Conservation (phyloP, 2,797 vertebrate species). For the Vipera latastei region DNA sequence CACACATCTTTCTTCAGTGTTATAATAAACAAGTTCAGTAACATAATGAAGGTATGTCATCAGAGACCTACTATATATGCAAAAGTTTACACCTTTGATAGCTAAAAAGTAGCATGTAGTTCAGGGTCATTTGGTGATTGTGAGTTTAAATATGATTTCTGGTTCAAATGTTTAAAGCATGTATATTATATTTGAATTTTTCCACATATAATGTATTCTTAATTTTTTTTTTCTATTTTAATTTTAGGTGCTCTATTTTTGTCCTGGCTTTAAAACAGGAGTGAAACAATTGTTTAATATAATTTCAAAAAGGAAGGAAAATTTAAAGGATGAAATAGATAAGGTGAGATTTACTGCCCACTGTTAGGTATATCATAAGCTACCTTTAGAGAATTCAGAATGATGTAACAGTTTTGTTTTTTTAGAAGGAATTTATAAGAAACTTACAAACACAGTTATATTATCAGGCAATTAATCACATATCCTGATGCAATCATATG, state of each 20-base stretch:
- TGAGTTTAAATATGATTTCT: not conserved
- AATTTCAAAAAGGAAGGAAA: slow-evolving; percentile 81
- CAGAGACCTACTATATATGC: not conserved
- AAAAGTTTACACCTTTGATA: not conserved
- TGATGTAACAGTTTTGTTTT: not conserved
- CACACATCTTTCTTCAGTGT: not conserved
- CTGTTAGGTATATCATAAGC: not conserved
- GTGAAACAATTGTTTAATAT: slow-evolving; percentile 84
- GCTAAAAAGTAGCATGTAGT: not conserved
- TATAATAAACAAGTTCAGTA: not conserved
- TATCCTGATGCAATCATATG: not conserved
- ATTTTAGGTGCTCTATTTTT: slow-evolving; percentile 90
- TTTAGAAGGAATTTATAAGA: not conserved
- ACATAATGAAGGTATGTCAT: not conserved
- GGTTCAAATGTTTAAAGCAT: not conserved
- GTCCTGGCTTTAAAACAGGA: slow-evolving; percentile 91
- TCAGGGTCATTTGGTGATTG: not conserved
- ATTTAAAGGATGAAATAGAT: slow-evolving; percentile 74
- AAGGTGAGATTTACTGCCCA: slow-evolving; percentile 63
- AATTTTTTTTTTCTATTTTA: not conserved
- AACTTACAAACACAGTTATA: not conserved
- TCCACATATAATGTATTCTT: not conserved
- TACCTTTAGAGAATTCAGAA: accelerated
- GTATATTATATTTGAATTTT: not conserved
- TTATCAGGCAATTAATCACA: not conserved